Percentiles rank a stretch among this genome's conserved stretches.
Conservation (phyloP, 1,140 invertebrate species). For the Melipona quadrifasciata region DNA sequence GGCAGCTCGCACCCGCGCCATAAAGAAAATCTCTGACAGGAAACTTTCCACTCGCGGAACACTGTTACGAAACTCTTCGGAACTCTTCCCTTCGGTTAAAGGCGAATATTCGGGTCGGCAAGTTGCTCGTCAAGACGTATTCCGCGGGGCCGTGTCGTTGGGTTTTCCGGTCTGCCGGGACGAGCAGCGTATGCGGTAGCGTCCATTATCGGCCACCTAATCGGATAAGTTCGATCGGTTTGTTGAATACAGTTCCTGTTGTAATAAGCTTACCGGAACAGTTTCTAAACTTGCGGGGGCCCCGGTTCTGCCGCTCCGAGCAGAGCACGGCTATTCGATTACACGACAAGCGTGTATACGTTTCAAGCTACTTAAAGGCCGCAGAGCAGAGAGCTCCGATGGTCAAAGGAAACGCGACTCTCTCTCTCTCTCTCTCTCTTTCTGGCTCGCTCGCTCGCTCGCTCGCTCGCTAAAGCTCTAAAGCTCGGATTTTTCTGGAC, state of each 20-base stretch:
- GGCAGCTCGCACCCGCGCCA: too few relatives aligned
- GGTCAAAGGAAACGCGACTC: constrained; percentile 37
- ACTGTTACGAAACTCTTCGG: not conserved
- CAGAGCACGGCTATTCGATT: constrained; percentile 39
- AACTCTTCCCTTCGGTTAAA: not conserved
- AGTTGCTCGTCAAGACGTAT: constrained; percentile 1
- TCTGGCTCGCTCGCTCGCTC: too few relatives aligned
- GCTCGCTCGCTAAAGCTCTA: not conserved
- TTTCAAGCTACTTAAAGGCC: constrained; percentile 39
- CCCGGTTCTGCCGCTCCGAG: not conserved
- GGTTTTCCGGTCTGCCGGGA: not conserved
- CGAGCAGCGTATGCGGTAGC: constrained; percentile 3
- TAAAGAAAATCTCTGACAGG: not conserved
- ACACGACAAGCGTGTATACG: constrained; percentile 20
- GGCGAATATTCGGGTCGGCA: not conserved
- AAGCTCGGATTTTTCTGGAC: not conserved
- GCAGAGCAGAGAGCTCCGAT: not conserved
- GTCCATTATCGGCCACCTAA: constrained; percentile 45
- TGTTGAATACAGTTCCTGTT: constrained; percentile 47
- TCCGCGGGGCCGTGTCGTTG: not conserved
- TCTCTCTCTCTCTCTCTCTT: too few relatives aligned
- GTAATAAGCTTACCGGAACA: constrained; percentile 52
- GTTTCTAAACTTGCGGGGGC: constrained; percentile 33
- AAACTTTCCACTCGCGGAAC: not conserved
- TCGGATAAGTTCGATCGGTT: constrained; percentile 56